Evolutionary conservation across 2,113 vertebrate species (phyloP).

Genomic region (Elanoides forficatus): DNA sequence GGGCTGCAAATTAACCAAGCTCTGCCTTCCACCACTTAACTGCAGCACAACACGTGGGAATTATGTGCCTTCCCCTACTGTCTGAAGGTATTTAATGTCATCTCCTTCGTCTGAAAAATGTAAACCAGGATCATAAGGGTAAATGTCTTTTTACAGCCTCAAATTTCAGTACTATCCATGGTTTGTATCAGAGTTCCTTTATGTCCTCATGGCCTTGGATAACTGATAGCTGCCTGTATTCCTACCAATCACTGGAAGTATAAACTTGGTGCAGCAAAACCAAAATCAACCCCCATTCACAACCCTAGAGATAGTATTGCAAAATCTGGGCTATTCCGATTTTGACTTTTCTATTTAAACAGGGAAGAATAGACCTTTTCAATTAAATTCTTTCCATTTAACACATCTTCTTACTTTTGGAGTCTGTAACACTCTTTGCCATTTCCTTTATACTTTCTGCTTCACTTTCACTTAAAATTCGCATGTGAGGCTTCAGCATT

Average conservation of each 20-base stretch:
- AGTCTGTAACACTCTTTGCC: not conserved
- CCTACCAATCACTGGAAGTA: not conserved
- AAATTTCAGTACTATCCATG: not conserved
- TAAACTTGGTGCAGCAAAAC: not conserved
- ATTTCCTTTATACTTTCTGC: not conserved
- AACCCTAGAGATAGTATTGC: not conserved
- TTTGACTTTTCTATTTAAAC: not conserved
- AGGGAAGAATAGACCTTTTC: not conserved
- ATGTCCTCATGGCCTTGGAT: not conserved
- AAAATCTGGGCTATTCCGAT: not conserved
- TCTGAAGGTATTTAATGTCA: not conserved
- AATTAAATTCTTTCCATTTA: not conserved
- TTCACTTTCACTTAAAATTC: not conserved
- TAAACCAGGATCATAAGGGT: not conserved
- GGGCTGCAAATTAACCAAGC: not conserved
- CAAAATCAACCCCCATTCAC: not conserved
- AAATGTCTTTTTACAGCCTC: not conserved
- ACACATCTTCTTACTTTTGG: not conserved
- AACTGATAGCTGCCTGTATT: not conserved
- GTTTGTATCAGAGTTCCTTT: not conserved
- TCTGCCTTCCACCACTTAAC: not conserved
- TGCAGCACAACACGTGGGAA: not conserved
- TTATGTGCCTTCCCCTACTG: fast-evolving
- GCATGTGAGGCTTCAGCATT: not conserved
- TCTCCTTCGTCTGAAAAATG: not conserved